Base-by-base conservation (phyloP, 2,113 vertebrate genomes). In the Eretmodus cyanostictus region DNA sequence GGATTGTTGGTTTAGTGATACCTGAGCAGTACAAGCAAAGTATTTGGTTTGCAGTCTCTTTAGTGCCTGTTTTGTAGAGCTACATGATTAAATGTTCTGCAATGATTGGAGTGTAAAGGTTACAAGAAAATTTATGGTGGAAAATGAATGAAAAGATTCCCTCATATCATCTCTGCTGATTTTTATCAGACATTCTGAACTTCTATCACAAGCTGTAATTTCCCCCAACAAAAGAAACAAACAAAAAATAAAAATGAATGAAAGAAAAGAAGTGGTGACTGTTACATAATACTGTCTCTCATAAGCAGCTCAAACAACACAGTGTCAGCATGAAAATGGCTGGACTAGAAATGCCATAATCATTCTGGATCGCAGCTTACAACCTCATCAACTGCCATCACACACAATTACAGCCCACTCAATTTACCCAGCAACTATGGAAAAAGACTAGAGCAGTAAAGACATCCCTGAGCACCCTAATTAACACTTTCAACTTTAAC, bases 401-500 rank as follows among this genome's bases (percentile, higher is more conserved):
- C 83, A 85, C 78, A 92, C 90, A 90, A 91, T 92, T 92, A 93
- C 86, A 91, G 63, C 66, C 79, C 90, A 90, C 89, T 92, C 87
- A 87, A 82, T 93, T 89, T 91, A 87, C 29, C 71, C 80, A n/a
- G 79, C 71, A 85, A 89, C 88, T 82, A 84, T 91, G 71, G 82
- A 90, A 86, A 87, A 90, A 90, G 87, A 80, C 88, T 85, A 53
- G 91, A 89, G 82, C 78, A 86, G 85, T 89, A 89, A 94, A 90
- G 92, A 91, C 88, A 90, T 93, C 87, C 86, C 90, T 57, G 73
- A 85, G 89, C 83, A 76, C 90, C 57, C 85, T 92, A 93, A 93
- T 92, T 91, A 88, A 89, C 90, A 88, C 89, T 89, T 85, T 93
- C 31, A 90, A 91, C 86, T 92, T 86, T 87, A 92, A 93, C 51